Evolutionary conservation across 2,888 invertebrate genomes (phyloP), one percentile per base, ranked within the genome.

Genomic region (Diabrotica balteata): DNA sequence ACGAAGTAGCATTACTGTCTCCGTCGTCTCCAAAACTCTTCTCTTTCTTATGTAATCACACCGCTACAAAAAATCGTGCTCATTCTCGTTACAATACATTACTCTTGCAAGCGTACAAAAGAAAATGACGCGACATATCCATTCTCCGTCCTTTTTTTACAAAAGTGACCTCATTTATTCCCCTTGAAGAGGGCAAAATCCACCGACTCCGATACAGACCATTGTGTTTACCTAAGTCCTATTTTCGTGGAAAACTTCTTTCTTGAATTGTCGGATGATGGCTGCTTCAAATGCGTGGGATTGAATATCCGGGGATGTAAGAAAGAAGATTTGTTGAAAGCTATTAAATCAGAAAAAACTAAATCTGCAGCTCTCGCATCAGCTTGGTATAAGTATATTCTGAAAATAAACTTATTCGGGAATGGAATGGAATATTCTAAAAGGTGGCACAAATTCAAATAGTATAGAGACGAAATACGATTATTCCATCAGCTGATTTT

Each of bases 141-240:
- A 54, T 54, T 54, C 32, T 22, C 32, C 52, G 42, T 42, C 42
- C 11, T 54, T 54, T 54, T 54, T 54, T 54, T 54, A 54, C 43
- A 54, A 42, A 54, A 42, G 54, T 54, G 54, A 54, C 54, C 54
- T 54, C 54, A 43, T 51, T 52, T 46, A 58, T 58, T 47, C 22
- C 17, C 22, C 47, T 17, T 47, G 32, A 2, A 58, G 22, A 32
- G 11, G 22, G 10, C 32, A 58, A 32, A 58, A 46, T 47, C 47
- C 10, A 58, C 47, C 22, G 22, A 8, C 32, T 58, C 32, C 22
- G 22, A 58, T 45, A n/a, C 10, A 45, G 45, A 22, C 47, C 58
- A 58, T 58, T 58, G 58, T 58, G 58, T 58, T 58, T 58, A 58
- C 58, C 32, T 44, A 45, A 44, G 11, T 17, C 57, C n/a, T 46